Percentiles rank a stretch among this genome's conserved stretches.
Evolutionary conservation across 2,797 vertebrate genomes (phyloP).

Genomic region (Monodelphis domestica): DNA sequence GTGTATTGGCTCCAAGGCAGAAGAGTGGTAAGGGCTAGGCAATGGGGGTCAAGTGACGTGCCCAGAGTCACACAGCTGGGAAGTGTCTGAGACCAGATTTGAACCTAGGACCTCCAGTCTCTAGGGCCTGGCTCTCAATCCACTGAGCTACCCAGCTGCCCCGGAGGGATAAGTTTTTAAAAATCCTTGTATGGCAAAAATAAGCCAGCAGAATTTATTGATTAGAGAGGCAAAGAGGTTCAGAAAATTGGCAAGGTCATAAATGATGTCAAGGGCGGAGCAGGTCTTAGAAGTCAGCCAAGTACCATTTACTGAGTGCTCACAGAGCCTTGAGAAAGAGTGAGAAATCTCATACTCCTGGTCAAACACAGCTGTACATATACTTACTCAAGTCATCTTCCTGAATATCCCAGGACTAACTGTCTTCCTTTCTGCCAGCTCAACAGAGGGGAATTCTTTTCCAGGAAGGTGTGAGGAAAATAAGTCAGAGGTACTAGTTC

Average conservation of each 20-base stretch:
- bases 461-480: background rate
- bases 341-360: background rate
- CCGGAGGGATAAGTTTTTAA: constrained; percentile 28
- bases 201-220: constrained; percentile 27
- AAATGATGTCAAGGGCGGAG: background rate
- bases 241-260: constrained; percentile 38
- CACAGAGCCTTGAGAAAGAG: background rate
- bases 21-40: no score
- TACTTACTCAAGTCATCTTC: background rate
- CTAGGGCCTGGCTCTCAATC: no score
- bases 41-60: no score
- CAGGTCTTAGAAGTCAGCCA: background rate
- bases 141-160: no score
- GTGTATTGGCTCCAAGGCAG: no score
- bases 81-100: no score
- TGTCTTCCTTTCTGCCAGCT: background rate
- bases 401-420: background rate
- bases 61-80: no score
- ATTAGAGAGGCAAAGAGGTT: background rate
- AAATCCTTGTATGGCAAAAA: constrained; percentile 4
- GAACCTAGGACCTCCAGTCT: no score
- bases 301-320: no score
- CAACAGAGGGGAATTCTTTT: background rate
- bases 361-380: constrained; percentile 2
- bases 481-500: background rate